Evolutionary conservation across 1,140 invertebrate species (phyloP).

Genomic region (Rhopalosiphum padi): DNA sequence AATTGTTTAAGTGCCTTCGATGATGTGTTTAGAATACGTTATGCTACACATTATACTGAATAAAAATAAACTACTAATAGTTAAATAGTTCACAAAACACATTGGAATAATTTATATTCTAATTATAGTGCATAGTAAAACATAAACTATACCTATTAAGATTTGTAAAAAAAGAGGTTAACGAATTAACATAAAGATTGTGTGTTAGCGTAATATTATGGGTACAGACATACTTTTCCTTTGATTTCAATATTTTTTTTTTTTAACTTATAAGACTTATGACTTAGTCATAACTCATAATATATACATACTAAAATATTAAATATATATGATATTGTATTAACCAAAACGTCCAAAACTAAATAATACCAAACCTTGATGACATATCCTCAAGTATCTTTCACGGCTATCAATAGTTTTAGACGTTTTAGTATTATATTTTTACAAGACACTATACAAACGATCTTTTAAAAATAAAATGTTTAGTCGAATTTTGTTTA

Average conservation of each 20-base stretch:
- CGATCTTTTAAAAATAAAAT: not conserved
- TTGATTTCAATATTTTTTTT: not conserved
- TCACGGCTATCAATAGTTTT: not conserved
- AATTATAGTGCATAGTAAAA: not conserved
- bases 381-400: not conserved
- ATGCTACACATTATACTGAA: conserved; percentile 1
- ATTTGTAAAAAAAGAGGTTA: not conserved
- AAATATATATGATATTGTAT: not conserved
- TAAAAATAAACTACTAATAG: conserved; percentile 6
- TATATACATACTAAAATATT: not conserved
- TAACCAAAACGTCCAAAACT: not conserved
- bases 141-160: not conserved
- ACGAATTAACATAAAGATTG: not conserved
- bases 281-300: not conserved
- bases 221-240: not conserved
- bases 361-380: not conserved
- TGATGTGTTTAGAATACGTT: conserved; percentile 10
- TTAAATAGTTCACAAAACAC: conserved; percentile 1
- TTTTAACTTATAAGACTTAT: not conserved
- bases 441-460: not conserved
- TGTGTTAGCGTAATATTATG: not conserved
- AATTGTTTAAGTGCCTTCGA: not conserved
- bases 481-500: not conserved
- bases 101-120: conserved; percentile 12
- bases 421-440: not conserved